Conservation (phyloP, 1,140 invertebrate species). For the Drosophila nikananu region DNA sequence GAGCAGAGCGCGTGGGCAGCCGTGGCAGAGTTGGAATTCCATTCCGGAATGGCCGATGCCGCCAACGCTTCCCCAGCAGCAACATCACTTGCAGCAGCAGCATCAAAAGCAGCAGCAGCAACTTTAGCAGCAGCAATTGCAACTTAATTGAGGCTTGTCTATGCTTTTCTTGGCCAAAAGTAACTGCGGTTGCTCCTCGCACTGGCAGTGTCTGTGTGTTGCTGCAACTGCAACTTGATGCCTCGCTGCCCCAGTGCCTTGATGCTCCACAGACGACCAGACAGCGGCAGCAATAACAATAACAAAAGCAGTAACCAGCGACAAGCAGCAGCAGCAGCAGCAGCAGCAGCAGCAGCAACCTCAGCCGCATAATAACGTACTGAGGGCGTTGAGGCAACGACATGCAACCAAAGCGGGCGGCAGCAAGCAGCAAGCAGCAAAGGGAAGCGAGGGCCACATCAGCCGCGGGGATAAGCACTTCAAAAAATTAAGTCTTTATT, state of each 20-base stretch:
- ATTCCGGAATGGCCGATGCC: constrained; percentile 61
- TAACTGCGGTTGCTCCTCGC: constrained; percentile 73
- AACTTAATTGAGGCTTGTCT: constrained; percentile 83
- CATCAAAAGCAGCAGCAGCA: constrained; percentile 6
- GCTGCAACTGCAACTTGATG: constrained; percentile 77
- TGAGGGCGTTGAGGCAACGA: constrained; percentile 79
- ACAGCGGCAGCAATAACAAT: constrained; percentile 57
- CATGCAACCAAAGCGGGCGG: constrained; percentile 46
- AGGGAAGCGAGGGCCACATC: not conserved
- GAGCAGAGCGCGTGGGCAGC: constrained; percentile 71
- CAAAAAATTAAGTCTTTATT: not conserved
- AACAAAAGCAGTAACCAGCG: constrained; percentile 16
- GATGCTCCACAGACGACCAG: constrained; percentile 82
- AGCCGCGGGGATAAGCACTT: not conserved
- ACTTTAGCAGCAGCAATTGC: constrained; percentile 63
- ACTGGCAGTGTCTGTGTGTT: constrained; percentile 9
- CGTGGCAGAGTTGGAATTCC: constrained; percentile 53
- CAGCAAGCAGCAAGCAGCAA: constrained; percentile 14
- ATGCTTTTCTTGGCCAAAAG: constrained; percentile 63
- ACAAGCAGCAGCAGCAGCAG: constrained; percentile 57
- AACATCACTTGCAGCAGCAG: constrained; percentile 29
- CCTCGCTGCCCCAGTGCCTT: constrained; percentile 83
- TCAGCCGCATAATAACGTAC: constrained; percentile 75
- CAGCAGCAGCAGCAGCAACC: constrained; percentile 57
- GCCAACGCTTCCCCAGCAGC: constrained; percentile 63